These are phyloP conservation scores for Toxonevra muliebris DNA, from an alignment of 2,888 invertebrate species.

Conservation along the genomic window DNA sequence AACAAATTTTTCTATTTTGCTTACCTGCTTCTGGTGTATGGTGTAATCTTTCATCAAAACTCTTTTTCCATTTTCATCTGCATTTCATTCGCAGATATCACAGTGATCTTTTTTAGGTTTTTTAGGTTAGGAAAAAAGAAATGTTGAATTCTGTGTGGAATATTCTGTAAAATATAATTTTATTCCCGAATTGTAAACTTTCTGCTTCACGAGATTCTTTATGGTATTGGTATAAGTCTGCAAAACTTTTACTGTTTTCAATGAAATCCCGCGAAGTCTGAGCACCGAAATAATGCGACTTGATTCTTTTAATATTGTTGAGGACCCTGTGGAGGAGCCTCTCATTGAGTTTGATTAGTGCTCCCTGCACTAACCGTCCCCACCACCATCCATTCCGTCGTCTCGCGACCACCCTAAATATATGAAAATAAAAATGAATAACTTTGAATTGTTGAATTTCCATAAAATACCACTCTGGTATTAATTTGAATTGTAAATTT, in stretches of 20 bases:
- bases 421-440: no score
- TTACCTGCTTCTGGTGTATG: conserved; percentile 27
- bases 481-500: no score
- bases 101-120: conserved; percentile 42
- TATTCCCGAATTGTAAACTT: conserved; percentile 33
- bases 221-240: conserved; percentile 48
- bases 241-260: conserved; percentile 47
- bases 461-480: no score
- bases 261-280: conserved; percentile 40
- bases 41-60: conserved; percentile 25
- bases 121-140: conserved; percentile 33
- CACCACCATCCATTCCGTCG: no score
- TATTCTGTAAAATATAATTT: conserved; percentile 37
- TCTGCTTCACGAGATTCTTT: conserved; percentile 38
- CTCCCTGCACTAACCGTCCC: no score
- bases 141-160: conserved; percentile 30
- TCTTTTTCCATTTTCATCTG: conserved; percentile 32
- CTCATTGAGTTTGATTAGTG: no score
- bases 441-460: no score
- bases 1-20: conserved; percentile 31
- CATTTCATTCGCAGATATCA: conserved; percentile 32
- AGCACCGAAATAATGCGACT: conserved; percentile 36
- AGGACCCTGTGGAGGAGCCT: no score
- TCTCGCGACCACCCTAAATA: no score
- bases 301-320: conserved; percentile 47